Conservation (phyloP, 2,888 invertebrate species). For the Ferdinandea cuprea region DNA sequence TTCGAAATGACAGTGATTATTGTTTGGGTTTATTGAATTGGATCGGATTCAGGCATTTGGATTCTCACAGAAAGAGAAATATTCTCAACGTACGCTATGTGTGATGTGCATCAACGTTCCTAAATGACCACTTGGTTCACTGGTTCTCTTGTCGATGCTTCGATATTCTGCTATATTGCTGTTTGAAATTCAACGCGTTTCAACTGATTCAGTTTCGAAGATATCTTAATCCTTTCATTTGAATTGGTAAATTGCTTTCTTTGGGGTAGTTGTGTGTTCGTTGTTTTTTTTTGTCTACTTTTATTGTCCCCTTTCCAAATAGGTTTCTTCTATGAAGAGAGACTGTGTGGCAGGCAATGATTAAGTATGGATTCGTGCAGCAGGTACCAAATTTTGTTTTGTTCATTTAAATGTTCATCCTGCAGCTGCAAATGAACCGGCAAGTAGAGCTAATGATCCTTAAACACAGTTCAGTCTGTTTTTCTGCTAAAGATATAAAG, state of each 20-base stretch:
- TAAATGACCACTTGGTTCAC: constrained; percentile 67
- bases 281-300: background rate
- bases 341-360: constrained; percentile 54
- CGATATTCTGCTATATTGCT: too few species aligned
- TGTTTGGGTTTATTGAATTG: constrained; percentile 75
- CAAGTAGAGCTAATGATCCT: constrained; percentile 64
- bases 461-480: constrained; percentile 43
- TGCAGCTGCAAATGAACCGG: constrained; percentile 32
- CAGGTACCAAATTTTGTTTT: constrained; percentile 38
- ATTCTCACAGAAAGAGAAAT: constrained; percentile 21
- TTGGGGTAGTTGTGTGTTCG: background rate
- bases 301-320: constrained; percentile 15
- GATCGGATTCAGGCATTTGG: constrained; percentile 56
- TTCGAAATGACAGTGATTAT: constrained; percentile 74
- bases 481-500: background rate
- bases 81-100: background rate
- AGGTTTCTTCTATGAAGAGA: constrained; percentile 58
- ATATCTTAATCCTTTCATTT: constrained; percentile 73
- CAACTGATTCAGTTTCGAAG: constrained; percentile 63
- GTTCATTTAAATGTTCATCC: constrained; percentile 15
- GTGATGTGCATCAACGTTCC: constrained; percentile 44
- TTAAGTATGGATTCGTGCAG: constrained; percentile 62
- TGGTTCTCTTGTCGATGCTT: constrained; percentile 22
- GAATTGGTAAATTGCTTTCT: constrained; percentile 63
- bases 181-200: constrained; percentile 69